phyloP scores from a whole-genome alignment of 2,113 vertebrate genomes.

The Centrocercus urophasianus region DNA sequence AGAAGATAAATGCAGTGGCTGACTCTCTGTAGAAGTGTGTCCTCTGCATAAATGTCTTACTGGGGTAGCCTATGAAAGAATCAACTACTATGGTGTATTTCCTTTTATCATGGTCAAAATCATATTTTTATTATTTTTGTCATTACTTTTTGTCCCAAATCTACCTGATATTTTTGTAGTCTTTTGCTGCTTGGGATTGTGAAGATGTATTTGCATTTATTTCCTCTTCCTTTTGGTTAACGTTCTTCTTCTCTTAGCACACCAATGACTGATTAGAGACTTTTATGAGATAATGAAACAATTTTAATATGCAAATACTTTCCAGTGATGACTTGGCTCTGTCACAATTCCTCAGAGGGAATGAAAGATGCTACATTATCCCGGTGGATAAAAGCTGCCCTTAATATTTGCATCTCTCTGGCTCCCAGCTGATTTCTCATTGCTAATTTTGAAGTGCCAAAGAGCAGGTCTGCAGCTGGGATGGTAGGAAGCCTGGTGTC shows the following conservation, averaged over 20 bases:
- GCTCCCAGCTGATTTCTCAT: neutral
- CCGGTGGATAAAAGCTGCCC: neutral
- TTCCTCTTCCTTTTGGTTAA: neutral
- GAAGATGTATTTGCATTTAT: neutral
- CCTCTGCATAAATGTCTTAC: neutral
- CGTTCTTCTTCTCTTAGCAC: neutral
- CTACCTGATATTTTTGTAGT: neutral
- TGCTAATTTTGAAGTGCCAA: neutral
- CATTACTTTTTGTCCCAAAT: neutral
- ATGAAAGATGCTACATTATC: neutral
- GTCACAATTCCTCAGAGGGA: neutral
- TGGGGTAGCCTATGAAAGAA: neutral
- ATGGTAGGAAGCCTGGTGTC: neutral
- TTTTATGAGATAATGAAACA: neutral
- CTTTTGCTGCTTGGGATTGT: neutral
- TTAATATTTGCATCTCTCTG: neutral
- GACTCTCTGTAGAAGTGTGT: neutral
- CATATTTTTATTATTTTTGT: neutral
- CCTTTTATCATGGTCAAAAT: neutral
- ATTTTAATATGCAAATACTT: neutral
- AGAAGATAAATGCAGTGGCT: neutral
- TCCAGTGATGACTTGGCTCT: neutral
- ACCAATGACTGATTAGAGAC: neutral
- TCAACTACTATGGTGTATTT: neutral
- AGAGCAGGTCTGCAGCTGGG: neutral